phyloP scores from a whole-genome alignment of 2,113 vertebrate species.

The Heterochromis multidens region DNA sequence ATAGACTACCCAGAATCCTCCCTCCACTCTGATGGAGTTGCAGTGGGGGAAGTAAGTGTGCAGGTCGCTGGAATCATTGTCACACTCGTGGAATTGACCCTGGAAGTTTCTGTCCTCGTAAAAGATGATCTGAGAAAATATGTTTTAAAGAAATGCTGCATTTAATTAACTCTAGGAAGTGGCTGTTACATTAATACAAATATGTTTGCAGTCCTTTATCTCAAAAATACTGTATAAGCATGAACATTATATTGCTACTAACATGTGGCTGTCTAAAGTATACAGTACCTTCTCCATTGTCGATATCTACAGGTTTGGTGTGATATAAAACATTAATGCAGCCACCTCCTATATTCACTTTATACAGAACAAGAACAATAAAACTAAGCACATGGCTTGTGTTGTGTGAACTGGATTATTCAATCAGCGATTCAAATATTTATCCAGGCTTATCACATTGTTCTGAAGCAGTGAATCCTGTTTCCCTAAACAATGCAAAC shows the following conservation, averaged over 20 bases:
- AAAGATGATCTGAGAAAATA: slow-evolving; percentile 58
- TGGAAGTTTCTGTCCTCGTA: slow-evolving; percentile 68
- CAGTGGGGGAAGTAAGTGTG: slow-evolving; percentile 60
- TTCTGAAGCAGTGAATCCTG: slow-evolving; percentile 45
- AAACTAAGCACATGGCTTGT: slow-evolving; percentile 22
- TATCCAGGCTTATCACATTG: slow-evolving; percentile 60
- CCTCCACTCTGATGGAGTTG: slow-evolving; percentile 64
- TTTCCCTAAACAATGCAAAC: slow-evolving; percentile 49
- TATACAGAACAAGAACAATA: slow-evolving; percentile 40
- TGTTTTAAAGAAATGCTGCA: not conserved
- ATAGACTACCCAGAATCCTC: slow-evolving; percentile 70
- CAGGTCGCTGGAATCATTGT: slow-evolving; percentile 58
- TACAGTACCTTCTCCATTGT: slow-evolving; percentile 31
- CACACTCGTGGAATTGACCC: slow-evolving; percentile 60
- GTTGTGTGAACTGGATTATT: slow-evolving; percentile 28
- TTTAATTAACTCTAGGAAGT: not conserved
- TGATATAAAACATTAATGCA: slow-evolving; percentile 12
- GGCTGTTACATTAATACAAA: not conserved
- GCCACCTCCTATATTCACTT: slow-evolving; percentile 23
- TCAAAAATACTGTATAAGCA: not conserved
- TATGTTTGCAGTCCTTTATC: not conserved
- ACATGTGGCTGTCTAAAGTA: not conserved
- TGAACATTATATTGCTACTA: not conserved
- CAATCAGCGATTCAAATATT: slow-evolving; percentile 55
- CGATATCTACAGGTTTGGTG: not conserved